Base-by-base conservation (phyloP, 1,140 invertebrate genomes). In the Drosophila cardini region DNA sequence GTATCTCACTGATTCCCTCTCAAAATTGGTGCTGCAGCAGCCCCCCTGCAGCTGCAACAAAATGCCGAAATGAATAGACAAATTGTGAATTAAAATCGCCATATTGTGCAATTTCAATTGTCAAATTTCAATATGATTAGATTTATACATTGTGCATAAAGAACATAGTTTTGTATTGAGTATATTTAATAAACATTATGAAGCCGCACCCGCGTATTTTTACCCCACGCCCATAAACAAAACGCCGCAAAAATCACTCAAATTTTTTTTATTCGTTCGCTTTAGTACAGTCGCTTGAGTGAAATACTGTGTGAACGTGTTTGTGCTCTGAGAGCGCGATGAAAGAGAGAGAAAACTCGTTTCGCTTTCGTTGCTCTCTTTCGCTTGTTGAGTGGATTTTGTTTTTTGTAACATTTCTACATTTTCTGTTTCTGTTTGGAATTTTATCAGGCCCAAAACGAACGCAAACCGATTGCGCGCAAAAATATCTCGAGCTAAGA, bases 211-310 rank as follows among this genome's bases (percentile, higher is more conserved):
- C 62, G 61, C 52, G 52, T 61, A 72, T 74, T 71, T 56, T 43
- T 60, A 64, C 63, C 68, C 80, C 71, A 89, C 85, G 78, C 84
- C 84, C 80, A 89, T 89, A 89, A 89, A 89, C 84, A 80, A 89
- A 89, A 84, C 85, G 84, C 84, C 85, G 85, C 74, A 58, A 79
- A 86, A 83, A 43, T 70, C 70, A 74, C 76, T 89, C 82, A 57
- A 57, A 53, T 52, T 45, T 67, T 78, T 78, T 83, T 80, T 79
- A 26, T 74, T 84, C 73, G 73, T 89, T 65, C 80, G 85, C 84
- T 89, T 89, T 89, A 90, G 84, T 89, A 89, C 84, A 89, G 84
- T 89, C 85, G 68, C 80, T 84, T 89, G 83, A 89, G 84, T 89
- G 77, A 3, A 79, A 79, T 52, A 38, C 48, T 43, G 36, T 11